Evolutionary conservation across 2,888 invertebrate genomes (phyloP), one percentile per base, ranked within the genome.

Genomic region (Tetramorium bicarinatum): DNA sequence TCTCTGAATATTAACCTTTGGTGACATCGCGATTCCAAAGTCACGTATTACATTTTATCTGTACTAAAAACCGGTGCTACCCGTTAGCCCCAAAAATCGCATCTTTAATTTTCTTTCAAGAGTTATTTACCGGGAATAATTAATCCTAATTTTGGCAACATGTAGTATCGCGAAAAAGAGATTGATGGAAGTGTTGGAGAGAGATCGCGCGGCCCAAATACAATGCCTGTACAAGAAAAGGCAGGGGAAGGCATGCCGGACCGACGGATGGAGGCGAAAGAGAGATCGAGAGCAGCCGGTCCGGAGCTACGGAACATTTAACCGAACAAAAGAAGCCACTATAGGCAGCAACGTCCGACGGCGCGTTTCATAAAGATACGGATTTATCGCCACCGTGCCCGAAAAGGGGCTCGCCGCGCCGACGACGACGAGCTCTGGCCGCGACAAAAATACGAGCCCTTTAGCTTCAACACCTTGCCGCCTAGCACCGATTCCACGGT

Each of bases 391-490:
- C 86, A 66, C 75, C 72, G 81, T 77, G 82, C 62, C 83, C 89
- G 86, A 89, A 90, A 80, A 90, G 90, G 87, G 88, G 87, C 84
- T 89, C 89, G 79, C 69, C 79, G 71, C 79, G 79, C 59, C 79
- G 67, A 49, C 77, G 85, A 85, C 86, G 88, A 87, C 84, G 86
- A 83, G 85, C 75, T 69, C 79, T 64, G 83, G 79, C 85, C 85
- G 84, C 85, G 85, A 90, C 87, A 89, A 91, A 92, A 92, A 93
- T 89, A 92, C 89, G 90, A 90, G 85, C 91, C 71, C 91, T 90
- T 91, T 91, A 90, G 89, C 91, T 91, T 92, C 92, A 89, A 91
- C 92, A 92, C 92, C 93, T 93, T 89, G 87, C 87, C 87, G 81
- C 87, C 87, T 72, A 82, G 77, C 85, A 25, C 67, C 85, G 88